Percentiles rank a stretch among this genome's conserved stretches.
Evolutionary conservation across 1,140 invertebrate species (phyloP).

Genomic region (Trichogramma pretiosum): DNA sequence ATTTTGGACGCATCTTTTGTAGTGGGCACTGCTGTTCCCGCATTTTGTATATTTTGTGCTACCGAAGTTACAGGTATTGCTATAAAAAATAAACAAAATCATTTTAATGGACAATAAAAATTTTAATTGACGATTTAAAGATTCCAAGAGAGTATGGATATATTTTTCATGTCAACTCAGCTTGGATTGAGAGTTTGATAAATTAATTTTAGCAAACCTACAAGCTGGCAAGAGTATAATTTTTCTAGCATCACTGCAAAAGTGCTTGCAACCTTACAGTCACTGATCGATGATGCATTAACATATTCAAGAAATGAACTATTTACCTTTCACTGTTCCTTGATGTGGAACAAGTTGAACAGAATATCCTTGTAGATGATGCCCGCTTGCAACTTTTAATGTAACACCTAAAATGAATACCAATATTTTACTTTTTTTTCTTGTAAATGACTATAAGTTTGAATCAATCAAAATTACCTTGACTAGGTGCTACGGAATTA

Average conservation of each 20-base stretch:
- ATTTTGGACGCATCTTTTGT: constrained; percentile 35
- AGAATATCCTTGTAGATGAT: constrained; percentile 45
- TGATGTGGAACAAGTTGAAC: constrained; percentile 54
- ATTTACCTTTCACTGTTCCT: constrained; percentile 48
- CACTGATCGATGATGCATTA: constrained; percentile 30
- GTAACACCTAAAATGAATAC: constrained; percentile 44
- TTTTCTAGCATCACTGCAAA: constrained; percentile 13
- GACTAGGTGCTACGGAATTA: constrained; percentile 30
- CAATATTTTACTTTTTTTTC: neutral
- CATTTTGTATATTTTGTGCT: constrained; percentile 33
- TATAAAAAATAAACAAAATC: constrained; percentile 25
- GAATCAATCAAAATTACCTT: constrained; percentile 25
- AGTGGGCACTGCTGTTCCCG: constrained; percentile 31
- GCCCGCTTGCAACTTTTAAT: constrained; percentile 41
- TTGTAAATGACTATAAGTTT: neutral
- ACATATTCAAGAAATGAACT: constrained; percentile 1
- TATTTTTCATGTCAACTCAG: constrained; percentile 22
- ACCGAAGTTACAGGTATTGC: constrained; percentile 46
- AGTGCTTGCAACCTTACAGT: neutral
- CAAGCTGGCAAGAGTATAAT: constrained; percentile 16
- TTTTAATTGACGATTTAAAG: constrained; percentile 3
- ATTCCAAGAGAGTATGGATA: neutral
- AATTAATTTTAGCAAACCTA: constrained; percentile 25
- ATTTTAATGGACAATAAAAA: constrained; percentile 2
- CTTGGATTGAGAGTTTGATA: constrained; percentile 37